Conservation (phyloP, 2,888 invertebrate genomes). For the Ophion ventricosus region DNA sequence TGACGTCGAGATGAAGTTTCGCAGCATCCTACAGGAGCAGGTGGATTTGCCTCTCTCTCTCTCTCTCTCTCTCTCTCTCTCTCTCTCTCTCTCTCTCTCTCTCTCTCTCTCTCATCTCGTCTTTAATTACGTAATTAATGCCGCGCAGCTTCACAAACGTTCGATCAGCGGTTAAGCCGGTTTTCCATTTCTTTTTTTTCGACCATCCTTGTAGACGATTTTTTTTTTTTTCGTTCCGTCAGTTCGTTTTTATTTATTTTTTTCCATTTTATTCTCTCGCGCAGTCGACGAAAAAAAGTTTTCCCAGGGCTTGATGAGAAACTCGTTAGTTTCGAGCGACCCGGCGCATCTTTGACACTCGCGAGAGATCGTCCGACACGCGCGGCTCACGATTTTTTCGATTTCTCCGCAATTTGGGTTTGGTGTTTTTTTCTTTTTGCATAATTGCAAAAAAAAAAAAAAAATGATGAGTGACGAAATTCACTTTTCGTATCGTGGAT, state of each 20-base stretch:
- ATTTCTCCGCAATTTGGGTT: not conserved
- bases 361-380: conserved; percentile 1
- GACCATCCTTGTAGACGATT: not conserved
- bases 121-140: conserved; percentile 57
- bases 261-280: conserved; percentile 10
- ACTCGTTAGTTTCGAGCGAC: conserved; percentile 40
- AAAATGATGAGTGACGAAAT: not conserved
- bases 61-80: not conserved
- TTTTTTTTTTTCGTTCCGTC: not conserved
- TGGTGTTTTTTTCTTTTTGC: not conserved
- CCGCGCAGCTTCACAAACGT: conserved; percentile 33
- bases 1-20: conserved; percentile 8
- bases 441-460: not conserved
- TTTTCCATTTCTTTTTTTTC: conserved; percentile 15
- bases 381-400: not conserved
- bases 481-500: conserved; percentile 1
- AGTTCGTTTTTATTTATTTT: not conserved
- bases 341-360: conserved; percentile 25
- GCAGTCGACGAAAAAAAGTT: conserved; percentile 3
- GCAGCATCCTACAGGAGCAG: conserved; percentile 19
- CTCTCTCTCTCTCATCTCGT: conserved; percentile 32
- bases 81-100: conserved; percentile 8
- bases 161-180: conserved; percentile 49
- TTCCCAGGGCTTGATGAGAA: conserved; percentile 60
- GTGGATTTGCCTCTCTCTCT: not conserved